Base-by-base conservation (phyloP, 2,113 vertebrate genomes). In the Mus musculus region DNA sequence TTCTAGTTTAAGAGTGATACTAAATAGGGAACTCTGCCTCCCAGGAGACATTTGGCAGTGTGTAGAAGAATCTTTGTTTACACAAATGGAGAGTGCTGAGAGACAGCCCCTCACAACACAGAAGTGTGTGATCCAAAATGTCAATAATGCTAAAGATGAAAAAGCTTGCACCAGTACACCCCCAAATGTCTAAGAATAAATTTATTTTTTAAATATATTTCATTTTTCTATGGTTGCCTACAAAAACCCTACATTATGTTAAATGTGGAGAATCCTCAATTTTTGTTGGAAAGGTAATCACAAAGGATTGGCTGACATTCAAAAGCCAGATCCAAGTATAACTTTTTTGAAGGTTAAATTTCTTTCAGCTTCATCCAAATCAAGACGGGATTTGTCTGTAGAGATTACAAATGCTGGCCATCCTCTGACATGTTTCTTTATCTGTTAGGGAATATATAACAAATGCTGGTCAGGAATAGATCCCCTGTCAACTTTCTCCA, bases 401-500 rank as follows among this genome's bases (percentile, higher is more conserved):
- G 84, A 82, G 90, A 93, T 46, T 95, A 88, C 19, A 93, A 67
- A 94, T 71, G 54, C 89, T 82, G 86, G 36, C 93, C 85, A 11
- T 2, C 28, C 78, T 98, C 96, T 97, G 96, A 96, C 96, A 96
- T 36, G 63, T 61, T 82, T 93, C 46, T 39, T 95, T 77, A 94
- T 92, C 94, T 97, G 14, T 94, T 90, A 88, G 49, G 95, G 63
- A 0, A 0, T n/a, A 97, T 76, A 97, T 93, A 87, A 94, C 33
- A 89, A 97, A 96, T 73, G 81, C 88, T 96, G 95, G 56, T 96
- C 89, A 97, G 91, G 71, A 91, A 86, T 89, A 81, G 46, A 97
- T 96, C 80, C 85, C 72, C 86, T 96, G 84, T 95, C 95, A 97
- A 90, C 87, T 97, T 96, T 86, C 46, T n/a, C 81, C 97, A 95